Conservation (phyloP, 1,140 invertebrate genomes). For the Drosophila tani region DNA sequence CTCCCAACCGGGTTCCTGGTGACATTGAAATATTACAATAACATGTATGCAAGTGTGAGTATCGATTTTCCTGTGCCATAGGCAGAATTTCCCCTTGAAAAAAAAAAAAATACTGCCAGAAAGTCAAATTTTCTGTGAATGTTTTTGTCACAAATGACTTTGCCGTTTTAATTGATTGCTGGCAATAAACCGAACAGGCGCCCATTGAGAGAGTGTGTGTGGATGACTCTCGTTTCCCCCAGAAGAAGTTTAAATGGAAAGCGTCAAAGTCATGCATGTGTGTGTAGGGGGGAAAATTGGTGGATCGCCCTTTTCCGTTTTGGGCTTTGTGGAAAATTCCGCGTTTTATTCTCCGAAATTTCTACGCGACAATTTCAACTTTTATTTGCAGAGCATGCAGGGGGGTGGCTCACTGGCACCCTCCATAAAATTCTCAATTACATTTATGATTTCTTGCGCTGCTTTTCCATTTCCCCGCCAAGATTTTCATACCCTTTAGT, state of each 20-base stretch:
- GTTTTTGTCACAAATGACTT: constrained; percentile 81
- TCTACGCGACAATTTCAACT: constrained; percentile 75
- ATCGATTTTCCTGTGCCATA: constrained; percentile 63
- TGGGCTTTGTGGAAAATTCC: constrained; percentile 64
- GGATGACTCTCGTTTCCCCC: constrained; percentile 6
- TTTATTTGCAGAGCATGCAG: constrained; percentile 64
- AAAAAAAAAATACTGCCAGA: constrained; percentile 29
- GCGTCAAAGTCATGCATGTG: constrained; percentile 67
- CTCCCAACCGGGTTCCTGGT: constrained; percentile 25
- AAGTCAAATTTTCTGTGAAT: constrained; percentile 79
- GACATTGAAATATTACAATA: constrained; percentile 77
- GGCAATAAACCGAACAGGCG: constrained; percentile 79
- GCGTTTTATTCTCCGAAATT: constrained; percentile 75
- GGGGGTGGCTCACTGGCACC: constrained; percentile 7
- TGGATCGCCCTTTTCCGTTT: constrained; percentile 52
- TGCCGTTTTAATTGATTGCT: constrained; percentile 80
- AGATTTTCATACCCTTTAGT: constrained; percentile 44
- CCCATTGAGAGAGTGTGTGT: constrained; percentile 52
- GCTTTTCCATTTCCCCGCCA: constrained; percentile 46
- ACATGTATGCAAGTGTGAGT: constrained; percentile 27
- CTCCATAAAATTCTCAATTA: constrained; percentile 79
- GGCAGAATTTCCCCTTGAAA: constrained; percentile 26
- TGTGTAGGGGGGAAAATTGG: constrained; percentile 14
- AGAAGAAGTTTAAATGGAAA: constrained; percentile 74
- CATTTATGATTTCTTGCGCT: constrained; percentile 80